Base-by-base conservation (phyloP, 1,140 invertebrate genomes). In the Drosophila hydei region DNA sequence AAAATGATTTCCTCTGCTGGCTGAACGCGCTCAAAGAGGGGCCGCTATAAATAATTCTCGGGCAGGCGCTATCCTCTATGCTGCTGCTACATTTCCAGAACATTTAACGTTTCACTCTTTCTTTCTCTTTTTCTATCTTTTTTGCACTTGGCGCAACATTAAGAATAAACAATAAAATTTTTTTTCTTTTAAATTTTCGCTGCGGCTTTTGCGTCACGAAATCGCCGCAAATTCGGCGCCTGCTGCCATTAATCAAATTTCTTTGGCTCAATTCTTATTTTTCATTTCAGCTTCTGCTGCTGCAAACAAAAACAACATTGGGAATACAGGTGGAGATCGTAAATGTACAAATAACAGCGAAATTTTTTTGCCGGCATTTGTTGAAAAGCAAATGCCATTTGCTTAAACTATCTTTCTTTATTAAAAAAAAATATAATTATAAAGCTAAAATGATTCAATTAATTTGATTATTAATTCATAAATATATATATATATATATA, bases 201-300 rank as follows among this genome's bases (percentile, higher is more conserved):
- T 56, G 14, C 21, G n/a, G 23, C 21, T 56, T 56, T 58, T 58
- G 43, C 63, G 63, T 65, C 63, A 65, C 42, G 30, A 30, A 38
- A 48, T 14, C 21, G 21, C 36, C 52, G 23, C 23, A 58, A 65
- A 65, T 50, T 30, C 42, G 43, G 25, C 50, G 50, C 25, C 40
- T 19, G 16, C 9, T 18, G 62, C 36, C 47, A 65, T 65, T 58
- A 65, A 65, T 65, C 63, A 65, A 67, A 67, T 59, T 45, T 59
- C 16, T 42, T 56, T 43, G 23, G 38, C 54, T 56, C 23, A 5
- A 27, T 43, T 23, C 14, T 43, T 8, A 11, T 40, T 50, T 19
- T 25, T 59, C 18, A 8, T 11, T 30, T 30, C 14, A 18, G n/a
- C 36, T 27, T 12, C 38, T 4, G 36, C 19, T 25, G 43, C 16